Conservation (phyloP, 2,888 invertebrate species). For the Macaria notata region DNA sequence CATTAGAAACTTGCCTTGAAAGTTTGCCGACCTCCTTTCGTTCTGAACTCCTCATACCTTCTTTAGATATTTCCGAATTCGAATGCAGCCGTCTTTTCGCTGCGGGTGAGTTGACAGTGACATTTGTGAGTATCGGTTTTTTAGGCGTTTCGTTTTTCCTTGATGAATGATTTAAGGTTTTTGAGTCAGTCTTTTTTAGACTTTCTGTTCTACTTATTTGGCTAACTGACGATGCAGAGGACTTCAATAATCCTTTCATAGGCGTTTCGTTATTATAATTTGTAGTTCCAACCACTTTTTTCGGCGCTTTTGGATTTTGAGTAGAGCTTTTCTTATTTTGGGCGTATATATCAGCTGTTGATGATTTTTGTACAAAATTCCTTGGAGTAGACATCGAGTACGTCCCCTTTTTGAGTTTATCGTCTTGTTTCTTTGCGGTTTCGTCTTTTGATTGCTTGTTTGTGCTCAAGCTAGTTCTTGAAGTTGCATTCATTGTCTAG, state of each 20-base stretch:
- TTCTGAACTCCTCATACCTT: constrained; percentile 10
- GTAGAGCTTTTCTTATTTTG: constrained; percentile 46
- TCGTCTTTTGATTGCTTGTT: constrained; percentile 53
- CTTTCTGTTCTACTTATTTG: constrained; percentile 35
- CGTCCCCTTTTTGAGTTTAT: constrained; percentile 51
- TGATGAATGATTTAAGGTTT: constrained; percentile 30
- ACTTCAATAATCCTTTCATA: constrained; percentile 60
- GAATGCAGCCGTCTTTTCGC: constrained; percentile 45
- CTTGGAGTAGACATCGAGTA: constrained; percentile 55
- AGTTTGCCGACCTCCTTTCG: constrained; percentile 20
- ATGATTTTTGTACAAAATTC: constrained; percentile 53
- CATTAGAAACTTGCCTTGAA: constrained; percentile 14
- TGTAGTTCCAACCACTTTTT: constrained; percentile 42
- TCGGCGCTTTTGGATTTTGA: constrained; percentile 49
- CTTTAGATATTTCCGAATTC: constrained; percentile 33
- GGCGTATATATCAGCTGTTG: constrained; percentile 63
- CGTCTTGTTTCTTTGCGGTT: constrained; percentile 45
- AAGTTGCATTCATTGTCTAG: constrained; percentile 45
- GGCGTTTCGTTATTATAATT: constrained; percentile 47
- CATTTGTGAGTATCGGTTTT: constrained; percentile 48
- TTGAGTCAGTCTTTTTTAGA: constrained; percentile 31
- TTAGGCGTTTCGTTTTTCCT: constrained; percentile 36
- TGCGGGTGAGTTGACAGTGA: constrained; percentile 65
- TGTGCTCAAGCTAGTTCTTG: constrained; percentile 39
- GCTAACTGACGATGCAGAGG: constrained; percentile 55